Base-by-base conservation (phyloP, 2,797 vertebrate genomes). In the Cottoperca gobio region DNA sequence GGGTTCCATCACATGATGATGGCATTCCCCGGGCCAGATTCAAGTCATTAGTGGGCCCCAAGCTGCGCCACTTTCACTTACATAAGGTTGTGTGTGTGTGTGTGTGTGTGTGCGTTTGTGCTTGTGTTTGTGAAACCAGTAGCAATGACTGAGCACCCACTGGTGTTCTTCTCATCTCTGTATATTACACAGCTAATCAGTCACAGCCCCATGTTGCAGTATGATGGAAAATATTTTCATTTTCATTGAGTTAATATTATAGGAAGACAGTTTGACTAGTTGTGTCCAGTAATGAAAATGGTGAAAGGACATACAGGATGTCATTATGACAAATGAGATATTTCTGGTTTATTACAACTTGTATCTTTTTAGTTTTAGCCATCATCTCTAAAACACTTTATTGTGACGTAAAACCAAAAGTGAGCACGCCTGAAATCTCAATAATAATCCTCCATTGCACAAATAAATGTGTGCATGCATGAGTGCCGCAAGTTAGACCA, bases 21-120 rank as follows among this genome's bases (percentile, higher is more conserved):
- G 83, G 67, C 55, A 4, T 78, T 89, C 83, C 78, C 52, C 10
- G 35, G 63, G 81, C 83, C 83, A 80, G 81, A 88, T 89, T 87
- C 79, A 78, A 91, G 86, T 86, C 86, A 84, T 92, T 88, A 87
- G 75, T 45, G 71, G 82, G 66, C 80, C 82, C 85, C 87, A 83
- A 85, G 88, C 85, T 84, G 88, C 39, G 78, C 57, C 64, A 83
- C 79, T 79, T 78, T 73, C 78, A 79, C 80, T 89, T 86, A 88
- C 63, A 79, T 90, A 89, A 91, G 75, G 50, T 37, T 67, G 72
- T 69, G 67, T 75, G 50, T 63, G 46, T 79, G 65, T n/a, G 67
- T 55, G 59, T 58, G 63, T 70, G 45, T 72, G 46, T 21, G 46
- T 53, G 67, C 75, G 76, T 73, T 42, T 42, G 62, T 31, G 58